phyloP scores from a whole-genome alignment of 2,888 invertebrate genomes.

The Parnassius mnemosyne region DNA sequence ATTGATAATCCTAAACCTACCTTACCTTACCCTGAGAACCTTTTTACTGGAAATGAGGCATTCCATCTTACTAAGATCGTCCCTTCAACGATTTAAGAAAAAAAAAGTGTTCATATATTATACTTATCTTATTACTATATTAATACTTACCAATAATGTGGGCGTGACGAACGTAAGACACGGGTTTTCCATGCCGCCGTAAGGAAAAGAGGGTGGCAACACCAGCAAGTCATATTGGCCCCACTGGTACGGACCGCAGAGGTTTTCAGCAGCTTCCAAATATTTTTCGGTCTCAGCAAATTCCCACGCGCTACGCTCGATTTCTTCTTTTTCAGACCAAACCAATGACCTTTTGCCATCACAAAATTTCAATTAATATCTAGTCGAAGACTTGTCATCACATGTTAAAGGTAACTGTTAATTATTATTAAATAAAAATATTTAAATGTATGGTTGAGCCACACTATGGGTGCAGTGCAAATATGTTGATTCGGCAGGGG shows the following conservation, averaged over 20 bases:
- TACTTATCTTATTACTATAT: too few species aligned
- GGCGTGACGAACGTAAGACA: constrained; percentile 97
- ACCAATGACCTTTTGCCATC: constrained; percentile 79
- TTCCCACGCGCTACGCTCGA: constrained; percentile 92
- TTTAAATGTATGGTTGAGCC: too few species aligned
- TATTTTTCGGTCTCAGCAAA: constrained; percentile 93
- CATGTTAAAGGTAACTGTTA: not conserved
- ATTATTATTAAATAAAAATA: too few species aligned
- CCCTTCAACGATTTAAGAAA: not conserved
- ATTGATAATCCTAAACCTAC: too few species aligned
- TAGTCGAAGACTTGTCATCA: not conserved
- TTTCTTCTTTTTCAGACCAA: constrained; percentile 93
- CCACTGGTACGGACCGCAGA: constrained; percentile 96
- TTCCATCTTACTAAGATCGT: too few species aligned
- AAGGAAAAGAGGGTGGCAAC: constrained; percentile 96
- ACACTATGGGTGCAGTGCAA: too few species aligned
- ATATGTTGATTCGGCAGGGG: too few species aligned
- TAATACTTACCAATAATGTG: constrained; percentile 86
- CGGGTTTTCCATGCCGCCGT: constrained; percentile 98
- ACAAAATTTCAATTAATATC: not conserved
- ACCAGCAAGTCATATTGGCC: constrained; percentile 93
- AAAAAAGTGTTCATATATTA: not conserved
- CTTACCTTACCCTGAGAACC: too few species aligned
- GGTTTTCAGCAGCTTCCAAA: constrained; percentile 88
- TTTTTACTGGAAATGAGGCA: too few species aligned